Evolutionary conservation across 2,797 vertebrate species (phyloP).

Genomic region (Clamator glandarius): DNA sequence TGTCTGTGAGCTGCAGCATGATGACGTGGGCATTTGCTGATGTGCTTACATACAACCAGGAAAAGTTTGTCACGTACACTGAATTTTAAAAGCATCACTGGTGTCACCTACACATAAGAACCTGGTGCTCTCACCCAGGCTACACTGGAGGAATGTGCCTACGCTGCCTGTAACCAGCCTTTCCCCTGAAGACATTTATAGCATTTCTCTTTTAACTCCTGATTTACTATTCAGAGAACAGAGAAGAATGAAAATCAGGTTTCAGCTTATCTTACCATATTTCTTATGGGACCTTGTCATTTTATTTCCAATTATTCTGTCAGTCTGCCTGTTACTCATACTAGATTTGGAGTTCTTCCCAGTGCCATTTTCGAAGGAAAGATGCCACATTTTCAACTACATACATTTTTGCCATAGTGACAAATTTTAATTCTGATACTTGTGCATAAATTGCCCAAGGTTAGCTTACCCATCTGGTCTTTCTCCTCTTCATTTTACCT

Average conservation of each 20-base stretch:
- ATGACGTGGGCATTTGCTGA: background rate
- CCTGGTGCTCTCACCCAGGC: background rate
- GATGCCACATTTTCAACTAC: background rate
- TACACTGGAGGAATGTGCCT: background rate
- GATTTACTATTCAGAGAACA: background rate
- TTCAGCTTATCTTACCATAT: background rate
- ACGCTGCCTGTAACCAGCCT: background rate
- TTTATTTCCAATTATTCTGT: background rate
- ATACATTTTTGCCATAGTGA: background rate
- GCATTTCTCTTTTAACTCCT: background rate
- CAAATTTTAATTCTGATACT: background rate
- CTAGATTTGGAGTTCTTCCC: background rate
- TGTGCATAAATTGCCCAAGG: background rate
- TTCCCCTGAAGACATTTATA: background rate
- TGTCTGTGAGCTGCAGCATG: background rate
- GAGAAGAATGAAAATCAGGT: background rate
- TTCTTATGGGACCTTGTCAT: background rate
- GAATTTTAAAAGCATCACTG: background rate
- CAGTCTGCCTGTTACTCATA: background rate
- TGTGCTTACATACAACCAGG: background rate
- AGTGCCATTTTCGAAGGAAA: background rate
- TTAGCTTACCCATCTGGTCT: background rate
- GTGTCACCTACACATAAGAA: background rate
- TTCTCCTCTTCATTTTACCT: background rate
- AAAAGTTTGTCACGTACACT: background rate